These are phyloP conservation scores for Tiphia femorata DNA, from an alignment of 2,888 invertebrate species.

Conservation along the genomic window DNA sequence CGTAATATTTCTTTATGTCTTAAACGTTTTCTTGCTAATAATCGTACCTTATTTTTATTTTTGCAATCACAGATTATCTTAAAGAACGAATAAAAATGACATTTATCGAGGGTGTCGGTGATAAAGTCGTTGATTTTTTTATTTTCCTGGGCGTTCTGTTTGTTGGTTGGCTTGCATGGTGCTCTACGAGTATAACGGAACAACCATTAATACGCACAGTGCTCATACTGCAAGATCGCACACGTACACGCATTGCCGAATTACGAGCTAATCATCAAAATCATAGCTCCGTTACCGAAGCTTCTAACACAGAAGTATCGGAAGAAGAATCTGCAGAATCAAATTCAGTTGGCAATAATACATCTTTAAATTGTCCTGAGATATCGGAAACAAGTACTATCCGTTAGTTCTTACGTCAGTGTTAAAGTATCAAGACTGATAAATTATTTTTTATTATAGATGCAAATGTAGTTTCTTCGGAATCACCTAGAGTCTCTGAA, in stretches of 20 bases:
- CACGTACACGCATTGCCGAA: conserved; percentile 65
- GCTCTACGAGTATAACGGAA: conserved; percentile 82
- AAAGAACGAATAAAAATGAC: conserved; percentile 72
- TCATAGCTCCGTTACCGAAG: conserved; percentile 25
- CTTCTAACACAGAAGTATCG: conserved; percentile 48
- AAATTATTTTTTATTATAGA: conserved; percentile 45
- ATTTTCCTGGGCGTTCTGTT: conserved; percentile 73
- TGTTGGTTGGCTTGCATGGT: conserved; percentile 78
- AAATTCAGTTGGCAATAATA: conserved; percentile 36
- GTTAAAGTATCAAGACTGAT: conserved; percentile 13
- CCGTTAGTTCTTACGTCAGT: neutral
- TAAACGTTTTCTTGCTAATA: too few species aligned
- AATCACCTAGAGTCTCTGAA: conserved; percentile 53
- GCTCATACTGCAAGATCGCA: conserved; percentile 74
- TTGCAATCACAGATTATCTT: neutral
- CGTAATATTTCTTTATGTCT: too few species aligned
- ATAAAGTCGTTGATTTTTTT: conserved; percentile 84
- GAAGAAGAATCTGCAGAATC: conserved; percentile 52
- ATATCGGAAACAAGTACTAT: conserved; percentile 49
- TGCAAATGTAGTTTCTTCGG: conserved; percentile 32
- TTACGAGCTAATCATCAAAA: conserved; percentile 55
- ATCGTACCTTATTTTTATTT: neutral
- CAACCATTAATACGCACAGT: conserved; percentile 79
- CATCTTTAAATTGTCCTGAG: conserved; percentile 51
- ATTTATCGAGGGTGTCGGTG: conserved; percentile 85